Percentiles rank a stretch among this genome's conserved stretches.
Evolutionary conservation across 2,113 vertebrate species (phyloP).

Genomic region (Thryonomys swinderianus): DNA sequence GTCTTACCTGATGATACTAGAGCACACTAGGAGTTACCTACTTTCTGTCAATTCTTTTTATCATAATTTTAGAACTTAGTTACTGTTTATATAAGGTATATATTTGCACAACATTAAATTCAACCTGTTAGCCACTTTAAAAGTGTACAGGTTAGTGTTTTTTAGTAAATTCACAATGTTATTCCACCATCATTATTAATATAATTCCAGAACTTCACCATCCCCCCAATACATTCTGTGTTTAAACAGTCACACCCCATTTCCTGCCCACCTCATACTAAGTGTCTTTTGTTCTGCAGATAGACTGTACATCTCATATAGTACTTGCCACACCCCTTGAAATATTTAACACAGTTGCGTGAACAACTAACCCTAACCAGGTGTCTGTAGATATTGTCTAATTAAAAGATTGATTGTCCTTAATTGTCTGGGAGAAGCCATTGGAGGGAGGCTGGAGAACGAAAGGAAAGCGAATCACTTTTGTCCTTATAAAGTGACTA

Average conservation of each 20-base stretch:
- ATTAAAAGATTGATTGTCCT: slow-evolving; percentile 28
- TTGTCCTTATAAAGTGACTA: slow-evolving; percentile 20
- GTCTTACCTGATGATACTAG: background rate
- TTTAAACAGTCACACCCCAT: background rate
- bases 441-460: background rate
- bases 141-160: background rate
- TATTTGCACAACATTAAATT: background rate
- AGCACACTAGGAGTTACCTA: background rate
- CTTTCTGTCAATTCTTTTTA: background rate
- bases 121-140: background rate
- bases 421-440: slow-evolving; percentile 1
- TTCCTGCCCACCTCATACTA: background rate
- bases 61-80: background rate
- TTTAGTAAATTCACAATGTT: background rate
- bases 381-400: slow-evolving; percentile 4
- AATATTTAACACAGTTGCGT: background rate
- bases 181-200: background rate
- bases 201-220: background rate
- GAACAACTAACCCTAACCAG: background rate
- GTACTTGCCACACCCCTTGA: background rate
- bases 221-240: background rate
- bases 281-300: background rate
- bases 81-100: background rate
- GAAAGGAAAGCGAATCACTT: background rate
- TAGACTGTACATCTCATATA: background rate